Evolutionary conservation across 2,797 vertebrate genomes (phyloP).

Genomic region (Galago senegalensis): DNA sequence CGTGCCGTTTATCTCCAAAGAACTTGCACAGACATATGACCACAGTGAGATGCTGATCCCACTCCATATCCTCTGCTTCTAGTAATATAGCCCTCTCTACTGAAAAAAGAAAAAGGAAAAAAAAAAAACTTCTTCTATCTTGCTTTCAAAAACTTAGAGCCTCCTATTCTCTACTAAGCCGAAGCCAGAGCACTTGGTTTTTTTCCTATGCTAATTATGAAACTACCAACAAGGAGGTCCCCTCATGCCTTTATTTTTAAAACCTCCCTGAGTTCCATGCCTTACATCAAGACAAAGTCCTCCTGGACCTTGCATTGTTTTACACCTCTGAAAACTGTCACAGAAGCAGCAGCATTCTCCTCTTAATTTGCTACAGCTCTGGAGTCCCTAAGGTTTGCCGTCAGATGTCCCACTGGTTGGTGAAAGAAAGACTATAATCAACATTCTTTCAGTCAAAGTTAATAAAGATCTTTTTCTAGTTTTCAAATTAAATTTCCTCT

Average conservation of each 20-base stretch:
- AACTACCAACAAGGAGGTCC: neutral
- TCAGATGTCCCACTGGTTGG: neutral
- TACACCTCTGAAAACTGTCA: constrained; percentile 12
- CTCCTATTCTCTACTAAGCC: neutral
- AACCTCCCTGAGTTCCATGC: constrained; percentile 26
- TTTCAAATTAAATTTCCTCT: constrained; percentile 49
- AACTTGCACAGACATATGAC: neutral
- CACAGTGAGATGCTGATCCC: neutral
- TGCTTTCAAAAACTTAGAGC: constrained; percentile 39
- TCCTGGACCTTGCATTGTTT: neutral
- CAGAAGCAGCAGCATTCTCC: neutral
- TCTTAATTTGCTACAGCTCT: constrained; percentile 44
- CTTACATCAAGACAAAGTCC: constrained; percentile 49
- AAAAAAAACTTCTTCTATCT: neutral
- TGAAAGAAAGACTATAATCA: constrained; percentile 36
- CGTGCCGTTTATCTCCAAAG: neutral
- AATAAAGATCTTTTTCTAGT: constrained; percentile 8
- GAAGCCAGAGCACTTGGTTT: neutral
- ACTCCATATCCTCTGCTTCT: neutral
- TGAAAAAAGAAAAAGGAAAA: neutral
- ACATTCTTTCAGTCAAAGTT: constrained; percentile 29
- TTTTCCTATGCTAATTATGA: constrained; percentile 37
- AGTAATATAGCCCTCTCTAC: neutral
- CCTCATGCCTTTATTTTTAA: constrained; percentile 28
- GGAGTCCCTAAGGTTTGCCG: constrained; percentile 8